phyloP scores from a whole-genome alignment of 2,797 vertebrate genomes.

The Antennarius maculatus region DNA sequence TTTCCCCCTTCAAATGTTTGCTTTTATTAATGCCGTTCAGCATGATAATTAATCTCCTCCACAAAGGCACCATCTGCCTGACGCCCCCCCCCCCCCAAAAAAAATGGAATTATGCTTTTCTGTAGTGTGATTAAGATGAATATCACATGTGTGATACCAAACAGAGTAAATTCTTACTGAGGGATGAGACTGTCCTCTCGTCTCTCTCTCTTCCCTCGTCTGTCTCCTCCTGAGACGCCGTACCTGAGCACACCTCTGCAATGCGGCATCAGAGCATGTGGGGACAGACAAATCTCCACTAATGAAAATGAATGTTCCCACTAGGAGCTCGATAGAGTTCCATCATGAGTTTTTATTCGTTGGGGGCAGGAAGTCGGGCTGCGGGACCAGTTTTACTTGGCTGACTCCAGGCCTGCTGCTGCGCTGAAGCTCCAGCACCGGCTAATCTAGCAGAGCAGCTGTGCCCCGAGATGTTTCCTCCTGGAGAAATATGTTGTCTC shows the following conservation, averaged over 20 bases:
- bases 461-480: constrained; percentile 13
- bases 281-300: constrained; percentile 58
- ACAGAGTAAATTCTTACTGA: constrained; percentile 46
- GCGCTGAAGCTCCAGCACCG: constrained; percentile 2
- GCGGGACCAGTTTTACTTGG: constrained; percentile 36
- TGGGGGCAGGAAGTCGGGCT: constrained; percentile 39
- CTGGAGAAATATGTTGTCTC: constrained; percentile 17
- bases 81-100: constrained; percentile 61
- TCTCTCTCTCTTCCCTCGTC: constrained; percentile 15
- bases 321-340: constrained; percentile 57
- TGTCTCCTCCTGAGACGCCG: constrained; percentile 1
- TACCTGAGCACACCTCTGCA: constrained; percentile 52
- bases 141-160: constrained; percentile 48
- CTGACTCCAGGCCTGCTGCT: constrained; percentile 34
- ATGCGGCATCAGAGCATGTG: constrained; percentile 44
- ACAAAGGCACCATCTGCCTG: constrained; percentile 83
- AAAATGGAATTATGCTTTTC: constrained; percentile 75
- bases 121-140: constrained; percentile 77
- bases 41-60: constrained; percentile 80
- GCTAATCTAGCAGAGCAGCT: constrained; percentile 41
- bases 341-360: constrained; percentile 64
- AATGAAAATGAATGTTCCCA: constrained; percentile 73
- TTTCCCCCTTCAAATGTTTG: constrained; percentile 80
- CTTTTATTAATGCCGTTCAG: constrained; percentile 80
- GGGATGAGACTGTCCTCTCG: constrained; percentile 41